Base-by-base conservation (phyloP, 2,797 vertebrate genomes). In the Pterois miles region DNA sequence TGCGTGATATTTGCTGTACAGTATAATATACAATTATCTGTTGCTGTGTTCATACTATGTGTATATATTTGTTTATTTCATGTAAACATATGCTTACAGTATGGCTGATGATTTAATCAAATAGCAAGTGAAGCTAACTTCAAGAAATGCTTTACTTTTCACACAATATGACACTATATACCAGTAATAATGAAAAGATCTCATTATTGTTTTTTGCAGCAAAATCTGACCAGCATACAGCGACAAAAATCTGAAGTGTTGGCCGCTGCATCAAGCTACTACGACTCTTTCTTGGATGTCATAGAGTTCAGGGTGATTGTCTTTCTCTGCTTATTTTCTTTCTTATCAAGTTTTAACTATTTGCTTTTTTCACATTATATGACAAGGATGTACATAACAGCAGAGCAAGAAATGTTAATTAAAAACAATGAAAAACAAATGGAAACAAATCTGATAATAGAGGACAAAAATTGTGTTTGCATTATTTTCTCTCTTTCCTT, bases 271-370 rank as follows among this genome's bases (percentile, higher is more conserved):
- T 57, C 82, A 1, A 95, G 90, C 75, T 97, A 95, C 90, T 99
- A 98, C 40, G 94, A 98, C 67, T 96, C 98, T 16, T 98, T 99
- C 94, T 93, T 98, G 86, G 98, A 99, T 23, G 94, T 99, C 67
- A 95, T 98, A 90, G 98, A 99, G 90, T 98, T 99, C 94, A 96
- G 97, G 95, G 98, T 99, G 85, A 97, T 36, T 73, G 14, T 52
- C 38, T 43, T 8, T 60, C 6, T 73, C 46, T 22, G 46, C n/a
- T 7, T 40, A 1, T 59, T 8, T 16, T 58, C 8, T 33, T 46
- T 65, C 16, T 52, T 43, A 10, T 65, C 1, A 50, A 14, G 4
- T 23, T 65, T 62, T 9, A 6, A 46, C 4, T 29, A 8, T 81
- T 59, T 43, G 5, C n/a, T 33, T 46, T 46, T 27, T 20, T 25